Evolutionary conservation across 2,113 vertebrate species (phyloP).

Genomic region (Chloropsis hardwickii): DNA sequence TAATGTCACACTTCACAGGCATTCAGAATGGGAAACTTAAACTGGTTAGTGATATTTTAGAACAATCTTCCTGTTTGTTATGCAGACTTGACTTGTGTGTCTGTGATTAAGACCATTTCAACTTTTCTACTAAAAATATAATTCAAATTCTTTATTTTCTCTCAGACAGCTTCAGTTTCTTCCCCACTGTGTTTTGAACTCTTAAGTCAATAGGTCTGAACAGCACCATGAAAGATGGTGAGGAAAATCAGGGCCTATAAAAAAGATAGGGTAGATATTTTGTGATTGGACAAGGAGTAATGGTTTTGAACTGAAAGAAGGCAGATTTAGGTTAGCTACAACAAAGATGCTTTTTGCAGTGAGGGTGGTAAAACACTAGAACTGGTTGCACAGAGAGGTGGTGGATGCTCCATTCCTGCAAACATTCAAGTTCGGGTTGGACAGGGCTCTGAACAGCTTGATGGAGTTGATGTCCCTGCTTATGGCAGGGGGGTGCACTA

Average conservation of each 20-base stretch:
- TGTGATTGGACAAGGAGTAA: neutral
- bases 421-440: neutral
- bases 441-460: rapidly evolving
- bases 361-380: neutral
- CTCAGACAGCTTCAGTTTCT: neutral
- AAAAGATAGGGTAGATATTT: neutral
- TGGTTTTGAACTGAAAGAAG: neutral
- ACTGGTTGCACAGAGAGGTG: neutral
- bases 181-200: neutral
- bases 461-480: neutral
- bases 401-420: neutral
- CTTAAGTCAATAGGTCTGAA: neutral
- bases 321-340: neutral
- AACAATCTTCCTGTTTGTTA: neutral
- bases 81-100: neutral
- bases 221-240: neutral
- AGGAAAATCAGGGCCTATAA: neutral
- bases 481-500: neutral
- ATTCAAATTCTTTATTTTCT: neutral
- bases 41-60: neutral
- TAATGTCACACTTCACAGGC: neutral
- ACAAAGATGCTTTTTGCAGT: neutral
- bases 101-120: neutral
- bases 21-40: neutral
- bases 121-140: neutral